Evolutionary conservation across 2,113 vertebrate species (phyloP).

Genomic region (Lichenostomus cassidix): DNA sequence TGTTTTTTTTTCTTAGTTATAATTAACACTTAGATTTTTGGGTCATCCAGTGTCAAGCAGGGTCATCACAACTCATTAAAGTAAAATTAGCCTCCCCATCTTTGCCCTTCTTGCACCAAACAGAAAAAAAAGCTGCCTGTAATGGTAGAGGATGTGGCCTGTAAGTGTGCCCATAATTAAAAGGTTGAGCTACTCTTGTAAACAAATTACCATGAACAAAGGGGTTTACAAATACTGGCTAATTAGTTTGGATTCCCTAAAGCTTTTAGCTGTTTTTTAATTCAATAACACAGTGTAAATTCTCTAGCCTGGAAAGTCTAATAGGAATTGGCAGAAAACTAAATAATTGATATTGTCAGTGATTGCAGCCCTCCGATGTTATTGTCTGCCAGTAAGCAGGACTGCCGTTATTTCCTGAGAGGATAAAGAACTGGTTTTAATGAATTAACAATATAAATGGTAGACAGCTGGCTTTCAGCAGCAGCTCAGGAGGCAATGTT

Average conservation of each 20-base stretch:
- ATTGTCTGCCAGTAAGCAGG: conserved; percentile 72
- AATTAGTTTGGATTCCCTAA: conserved; percentile 82
- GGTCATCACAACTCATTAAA: conserved; percentile 56
- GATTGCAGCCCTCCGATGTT: conserved; percentile 58
- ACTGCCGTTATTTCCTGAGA: conserved; percentile 76
- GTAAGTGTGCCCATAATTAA: conserved; percentile 79
- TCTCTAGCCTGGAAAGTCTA: conserved; percentile 78
- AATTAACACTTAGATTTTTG: conserved; percentile 58
- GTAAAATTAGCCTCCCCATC: conserved; percentile 39
- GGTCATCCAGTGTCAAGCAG: background rate
- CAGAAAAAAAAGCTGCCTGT: background rate
- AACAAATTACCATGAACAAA: conserved; percentile 88
- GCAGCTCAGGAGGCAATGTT: conserved; percentile 46
- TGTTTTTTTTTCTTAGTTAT: conserved; percentile 6
- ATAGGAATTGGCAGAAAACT: conserved; percentile 83
- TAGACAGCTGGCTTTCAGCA: conserved; percentile 72
- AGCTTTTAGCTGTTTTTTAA: conserved; percentile 81
- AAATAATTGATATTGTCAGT: conserved; percentile 80
- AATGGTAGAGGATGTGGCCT: conserved; percentile 60
- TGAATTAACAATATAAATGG: conserved; percentile 76
- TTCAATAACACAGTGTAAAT: conserved; percentile 80
- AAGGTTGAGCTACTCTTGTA: conserved; percentile 83
- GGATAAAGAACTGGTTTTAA: conserved; percentile 76
- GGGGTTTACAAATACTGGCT: conserved; percentile 79
- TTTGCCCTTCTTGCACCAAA: conserved; percentile 36